phyloP scores from a whole-genome alignment of 1,140 invertebrate species.

The Anthonomus grandis region DNA sequence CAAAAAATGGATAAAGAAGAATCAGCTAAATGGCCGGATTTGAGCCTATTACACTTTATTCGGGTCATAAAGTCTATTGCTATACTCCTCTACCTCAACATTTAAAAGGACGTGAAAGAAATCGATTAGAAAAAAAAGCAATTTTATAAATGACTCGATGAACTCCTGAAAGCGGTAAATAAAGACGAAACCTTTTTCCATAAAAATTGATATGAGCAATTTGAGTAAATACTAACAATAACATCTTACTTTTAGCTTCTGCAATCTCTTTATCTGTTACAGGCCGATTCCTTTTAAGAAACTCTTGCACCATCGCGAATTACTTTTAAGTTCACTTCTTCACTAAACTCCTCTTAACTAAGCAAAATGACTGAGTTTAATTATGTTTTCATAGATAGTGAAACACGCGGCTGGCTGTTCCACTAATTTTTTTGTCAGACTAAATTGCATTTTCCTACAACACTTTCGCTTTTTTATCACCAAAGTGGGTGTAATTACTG shows the following conservation, averaged over 20 bases:
- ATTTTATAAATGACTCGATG: too few relatives aligned
- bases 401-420: background rate
- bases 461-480: slow-evolving; percentile 10
- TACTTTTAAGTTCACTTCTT: too few relatives aligned
- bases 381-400: background rate
- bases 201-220: too few relatives aligned
- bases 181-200: too few relatives aligned
- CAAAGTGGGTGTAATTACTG: slow-evolving; percentile 3
- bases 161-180: too few relatives aligned
- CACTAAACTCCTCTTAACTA: too few relatives aligned
- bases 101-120: background rate
- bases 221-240: background rate
- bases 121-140: background rate
- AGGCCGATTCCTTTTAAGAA: slow-evolving; percentile 6
- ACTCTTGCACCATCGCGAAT: slow-evolving; percentile 14
- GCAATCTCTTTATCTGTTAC: slow-evolving; percentile 18
- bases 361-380: too few relatives aligned
- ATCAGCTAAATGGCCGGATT: too few relatives aligned
- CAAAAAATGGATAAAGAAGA: too few relatives aligned
- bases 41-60: too few relatives aligned
- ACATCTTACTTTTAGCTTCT: slow-evolving; percentile 15
- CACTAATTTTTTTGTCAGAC: background rate
- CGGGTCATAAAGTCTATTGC: background rate
- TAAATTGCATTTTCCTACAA: slow-evolving; percentile 5
- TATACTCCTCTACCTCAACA: background rate